Base-by-base conservation (phyloP, 2,888 invertebrate genomes). In the Dynastes grantii region DNA sequence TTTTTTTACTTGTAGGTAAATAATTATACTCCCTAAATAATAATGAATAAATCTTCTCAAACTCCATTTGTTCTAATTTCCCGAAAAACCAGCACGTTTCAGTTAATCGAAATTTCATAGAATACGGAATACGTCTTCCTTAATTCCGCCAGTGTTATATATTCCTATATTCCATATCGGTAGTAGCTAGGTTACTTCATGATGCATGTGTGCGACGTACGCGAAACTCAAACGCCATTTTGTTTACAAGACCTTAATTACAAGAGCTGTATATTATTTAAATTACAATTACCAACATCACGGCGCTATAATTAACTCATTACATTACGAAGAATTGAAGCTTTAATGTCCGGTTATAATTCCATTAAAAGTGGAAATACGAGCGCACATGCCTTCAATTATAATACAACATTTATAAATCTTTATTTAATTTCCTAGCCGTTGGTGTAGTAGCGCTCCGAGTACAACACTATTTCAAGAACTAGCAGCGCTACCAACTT, bases 211-310 rank as follows among this genome's bases (percentile, higher is more conserved):
- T 9, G 2, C n/a, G 13, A 16, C 55, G 16, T 16, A 63, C 27
- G 27, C 63, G 55, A 67, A 40, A 61, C 22, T 63, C 58, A 58
- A 53, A 11, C 71, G 82, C 85, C 84, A 86, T 86, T 86, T 87
- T 86, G 85, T 86, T 85, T 85, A 85, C 85, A 85, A 84, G 86
- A 85, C 85, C 87, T 87, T 87, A 87, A 88, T 87, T 87, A 86
- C 86, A 85, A 86, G 85, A 86, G 87, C 85, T 86, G 86, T 87
- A 86, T 86, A 88, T 88, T 88, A 88, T 88, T 88, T 87, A 87
- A 87, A 87, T 88, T 87, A 88, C 88, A 88, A 88, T 88, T 88
- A 87, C 87, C 81, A 87, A 87, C 87, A 87, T 87, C 86, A 86
- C 82, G 51, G 9, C 37, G 86, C 70, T 85, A 86, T 87, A 87